Evolutionary conservation across 2,113 vertebrate genomes (phyloP), one percentile per base, ranked within the genome.

Genomic region (Misgurnus anguillicaudatus): DNA sequence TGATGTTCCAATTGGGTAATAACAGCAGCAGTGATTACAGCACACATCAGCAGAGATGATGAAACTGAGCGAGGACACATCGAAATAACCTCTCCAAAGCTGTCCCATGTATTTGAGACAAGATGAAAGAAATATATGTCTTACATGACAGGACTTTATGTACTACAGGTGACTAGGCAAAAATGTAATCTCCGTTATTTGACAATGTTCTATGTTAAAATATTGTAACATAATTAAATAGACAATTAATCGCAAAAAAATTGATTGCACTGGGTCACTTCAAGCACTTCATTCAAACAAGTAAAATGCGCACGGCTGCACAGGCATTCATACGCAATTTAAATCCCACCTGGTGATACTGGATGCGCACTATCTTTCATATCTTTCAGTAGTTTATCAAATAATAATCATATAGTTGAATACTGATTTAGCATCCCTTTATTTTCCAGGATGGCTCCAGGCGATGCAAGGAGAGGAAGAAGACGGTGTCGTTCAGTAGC

Each of bases 401-500:
- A 57, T 57, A 6, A 19, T 57, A n/a, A 10, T 45, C 42, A 45
- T 9, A 6, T 13, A 8, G 19, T 38, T 73, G 21, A 66, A 51
- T 78, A 64, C 4, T 80, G 11, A 83, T n/a, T 21, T 11, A 53
- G 36, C 57, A 61, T 47, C 75, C 11, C 39, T 66, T 67, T 55
- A 4, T 79, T 71, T 80, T 75, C 38, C 85, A 99, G 97, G 97
- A 98, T 92, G 96, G 94, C 72, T 94, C 95, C 11, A 96, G 94
- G 69, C 96, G 98, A 83, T 95, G 96, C 19, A 94, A 95, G 75
- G 97, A 99, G 69, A 91, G 96, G 82, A 99, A 99, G 79, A 99
- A 98, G 90, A 99, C 97, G 0, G 97, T 99, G 0, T 98, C 97
- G 0, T 98, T 99, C 83, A 99, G 97, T 91, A 99, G 97, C 88